Conservation (phyloP, 2,797 vertebrate species). For the Falco concolor region DNA sequence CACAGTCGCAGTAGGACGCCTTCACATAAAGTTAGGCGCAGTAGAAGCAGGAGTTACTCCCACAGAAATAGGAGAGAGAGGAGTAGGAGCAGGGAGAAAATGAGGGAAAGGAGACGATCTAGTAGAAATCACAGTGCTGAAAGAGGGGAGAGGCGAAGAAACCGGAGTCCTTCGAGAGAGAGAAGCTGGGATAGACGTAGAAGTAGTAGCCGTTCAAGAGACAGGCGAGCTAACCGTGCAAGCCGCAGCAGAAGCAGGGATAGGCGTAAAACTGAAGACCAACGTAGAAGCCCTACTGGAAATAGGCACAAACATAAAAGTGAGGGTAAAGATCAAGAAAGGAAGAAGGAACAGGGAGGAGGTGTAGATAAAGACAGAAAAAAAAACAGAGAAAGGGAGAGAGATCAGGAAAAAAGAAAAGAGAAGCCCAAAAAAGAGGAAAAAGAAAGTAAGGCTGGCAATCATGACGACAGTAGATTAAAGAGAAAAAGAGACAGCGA, state of each 20-base stretch:
- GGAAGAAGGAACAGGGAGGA: constrained; percentile 84
- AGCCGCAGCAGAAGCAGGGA: constrained; percentile 84
- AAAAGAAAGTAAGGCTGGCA: constrained; percentile 81
- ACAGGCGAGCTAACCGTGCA: constrained; percentile 75
- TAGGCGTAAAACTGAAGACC: constrained; percentile 77
- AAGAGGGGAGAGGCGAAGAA: constrained; percentile 81
- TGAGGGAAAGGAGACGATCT: constrained; percentile 84
- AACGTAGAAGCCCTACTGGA: constrained; percentile 81
- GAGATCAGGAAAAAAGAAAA: constrained; percentile 83
- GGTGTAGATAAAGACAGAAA: constrained; percentile 85
- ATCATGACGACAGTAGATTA: constrained; percentile 81
- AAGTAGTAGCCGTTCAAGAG: constrained; percentile 84
- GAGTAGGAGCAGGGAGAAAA: constrained; percentile 80
- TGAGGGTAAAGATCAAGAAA: constrained; percentile 88
- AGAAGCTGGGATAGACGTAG: constrained; percentile 77
- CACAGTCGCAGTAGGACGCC: constrained; percentile 87
- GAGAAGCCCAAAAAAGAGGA: constrained; percentile 85
- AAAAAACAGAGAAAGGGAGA: constrained; percentile 84
- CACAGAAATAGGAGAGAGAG: constrained; percentile 83
- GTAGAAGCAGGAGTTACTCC: constrained; percentile 86
- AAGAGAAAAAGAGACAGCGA: constrained; percentile 84
- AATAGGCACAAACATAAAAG: constrained; percentile 90
- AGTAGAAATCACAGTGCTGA: constrained; percentile 80
- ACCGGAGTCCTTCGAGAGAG: constrained; percentile 86
- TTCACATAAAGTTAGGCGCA: constrained; percentile 81